Conservation (phyloP, 2,888 invertebrate genomes). For the Drosophila fulvimacula region DNA sequence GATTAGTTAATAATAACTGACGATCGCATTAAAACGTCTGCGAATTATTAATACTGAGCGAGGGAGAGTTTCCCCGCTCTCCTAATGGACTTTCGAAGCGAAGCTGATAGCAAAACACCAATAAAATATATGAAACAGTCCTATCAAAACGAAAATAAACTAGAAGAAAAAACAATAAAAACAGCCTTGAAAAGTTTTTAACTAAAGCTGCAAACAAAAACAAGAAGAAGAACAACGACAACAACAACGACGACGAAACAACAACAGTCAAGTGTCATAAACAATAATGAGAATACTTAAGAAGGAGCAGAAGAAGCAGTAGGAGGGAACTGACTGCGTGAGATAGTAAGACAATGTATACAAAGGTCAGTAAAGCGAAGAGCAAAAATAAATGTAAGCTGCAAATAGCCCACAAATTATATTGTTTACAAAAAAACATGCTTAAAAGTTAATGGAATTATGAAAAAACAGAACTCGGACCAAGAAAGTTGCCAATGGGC, state of each 20-base stretch:
- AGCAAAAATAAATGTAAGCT: conserved; percentile 5
- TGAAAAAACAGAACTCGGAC: conserved; percentile 25
- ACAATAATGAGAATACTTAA: conserved; percentile 51
- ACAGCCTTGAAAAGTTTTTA: conserved; percentile 57
- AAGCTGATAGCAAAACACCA: conserved; percentile 59
- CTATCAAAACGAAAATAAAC: conserved; percentile 29
- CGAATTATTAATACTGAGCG: conserved; percentile 16
- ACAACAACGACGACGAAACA: background rate
- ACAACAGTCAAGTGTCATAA: conserved; percentile 39
- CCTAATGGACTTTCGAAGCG: conserved; percentile 13
- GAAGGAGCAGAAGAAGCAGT: conserved; percentile 18
- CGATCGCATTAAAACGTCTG: conserved; percentile 14
- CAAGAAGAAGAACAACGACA: conserved; percentile 23
- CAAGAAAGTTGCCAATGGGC: conserved; percentile 15
- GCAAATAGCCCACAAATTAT: conserved; percentile 28
- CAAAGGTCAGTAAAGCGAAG: conserved; percentile 29
- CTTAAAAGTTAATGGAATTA: conserved; percentile 25
- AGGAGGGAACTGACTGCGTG: conserved; percentile 2
- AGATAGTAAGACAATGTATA: conserved; percentile 8
- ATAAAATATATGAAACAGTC: conserved; percentile 37
- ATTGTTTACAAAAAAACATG: conserved; percentile 22
- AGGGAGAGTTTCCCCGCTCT: background rate
- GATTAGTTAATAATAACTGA: background rate
- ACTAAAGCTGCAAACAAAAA: conserved; percentile 15
- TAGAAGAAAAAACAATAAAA: conserved; percentile 27